Evolutionary conservation across 2,888 invertebrate genomes (phyloP).

Genomic region (Drosophila fungiperda): DNA sequence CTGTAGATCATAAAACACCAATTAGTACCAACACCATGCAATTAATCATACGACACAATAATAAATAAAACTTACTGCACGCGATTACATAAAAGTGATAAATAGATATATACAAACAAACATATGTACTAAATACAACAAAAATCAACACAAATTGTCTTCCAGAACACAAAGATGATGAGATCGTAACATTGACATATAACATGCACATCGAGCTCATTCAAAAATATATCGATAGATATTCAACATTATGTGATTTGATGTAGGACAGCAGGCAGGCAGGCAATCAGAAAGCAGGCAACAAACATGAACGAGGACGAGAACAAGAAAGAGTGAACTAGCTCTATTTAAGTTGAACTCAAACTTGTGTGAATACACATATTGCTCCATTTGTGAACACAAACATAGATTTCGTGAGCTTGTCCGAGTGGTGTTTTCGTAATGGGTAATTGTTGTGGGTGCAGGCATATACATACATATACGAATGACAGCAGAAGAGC

Average conservation of each 20-base stretch:
- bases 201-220: constrained; percentile 68
- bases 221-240: constrained; percentile 39
- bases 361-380: constrained; percentile 23
- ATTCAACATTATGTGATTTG: constrained; percentile 53
- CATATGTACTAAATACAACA: constrained; percentile 72
- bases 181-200: constrained; percentile 38
- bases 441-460: constrained; percentile 60
- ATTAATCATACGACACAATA: constrained; percentile 11
- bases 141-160: constrained; percentile 62
- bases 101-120: constrained; percentile 42
- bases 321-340: constrained; percentile 23
- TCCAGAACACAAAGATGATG: constrained; percentile 38
- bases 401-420: constrained; percentile 41
- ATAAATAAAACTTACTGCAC: constrained; percentile 36
- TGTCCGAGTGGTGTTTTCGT: constrained; percentile 44
- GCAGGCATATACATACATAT: constrained; percentile 51
- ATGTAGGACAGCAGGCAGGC: constrained; percentile 67
- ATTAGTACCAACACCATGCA: constrained; percentile 57
- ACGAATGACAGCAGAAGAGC: constrained; percentile 60
- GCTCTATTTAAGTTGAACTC: constrained; percentile 29
- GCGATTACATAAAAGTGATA: constrained; percentile 5
- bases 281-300: constrained; percentile 72
- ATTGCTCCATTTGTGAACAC: constrained; percentile 47
- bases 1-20: constrained; percentile 24
- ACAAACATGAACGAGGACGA: constrained; percentile 62